Base-by-base conservation (phyloP, 2,888 invertebrate genomes). In the Drosophila lutescens region DNA sequence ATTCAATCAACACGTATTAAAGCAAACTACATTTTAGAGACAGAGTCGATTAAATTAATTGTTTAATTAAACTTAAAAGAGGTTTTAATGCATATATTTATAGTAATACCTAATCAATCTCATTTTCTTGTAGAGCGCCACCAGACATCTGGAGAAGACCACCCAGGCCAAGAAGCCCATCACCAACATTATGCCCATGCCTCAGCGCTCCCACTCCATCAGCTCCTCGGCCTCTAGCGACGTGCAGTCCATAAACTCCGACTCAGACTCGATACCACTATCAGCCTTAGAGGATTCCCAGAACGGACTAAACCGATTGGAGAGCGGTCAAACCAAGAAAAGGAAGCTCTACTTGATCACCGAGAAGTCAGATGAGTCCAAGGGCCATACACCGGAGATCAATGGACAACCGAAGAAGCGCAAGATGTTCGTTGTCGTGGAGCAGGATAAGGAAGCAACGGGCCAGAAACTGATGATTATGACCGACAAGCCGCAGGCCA, bases 331-430 rank as follows among this genome's bases (percentile, higher is more conserved):
- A 43, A 38, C 55, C 49, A 80, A 76, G 61, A 89, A 89, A 46
- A 90, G 91, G 5, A 91, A 91, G 74, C 82, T 91, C 7, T 91
- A 90, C 44, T 76, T 91, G 82, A 91, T 91, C 44, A 90, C 91
- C 0, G 91, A 91, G 43, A 91, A 89, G 50, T 80, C 82, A 32
- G 82, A 84, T 46, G 80, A 76, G 15, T 51, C 66, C 66, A 57
- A 55, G 12, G 68, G 55, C 6, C 69, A 57, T 26, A 47, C 46
- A 2, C 5, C 51, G 15, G 61, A 44, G 36, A 15, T 30, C n/a
- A 76, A 60, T 40, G 85, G 75, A 9, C 72, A 69, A 12, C 15
- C 43, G 2, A 26, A 69, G 57, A 72, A 85, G 72, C 58, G 75
- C 15, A 68, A 91, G 79, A 74, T 90, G 91, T 73, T 90, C 51